Evolutionary conservation across 2,113 vertebrate genomes (phyloP).

Genomic region (Oceanites oceanicus): DNA sequence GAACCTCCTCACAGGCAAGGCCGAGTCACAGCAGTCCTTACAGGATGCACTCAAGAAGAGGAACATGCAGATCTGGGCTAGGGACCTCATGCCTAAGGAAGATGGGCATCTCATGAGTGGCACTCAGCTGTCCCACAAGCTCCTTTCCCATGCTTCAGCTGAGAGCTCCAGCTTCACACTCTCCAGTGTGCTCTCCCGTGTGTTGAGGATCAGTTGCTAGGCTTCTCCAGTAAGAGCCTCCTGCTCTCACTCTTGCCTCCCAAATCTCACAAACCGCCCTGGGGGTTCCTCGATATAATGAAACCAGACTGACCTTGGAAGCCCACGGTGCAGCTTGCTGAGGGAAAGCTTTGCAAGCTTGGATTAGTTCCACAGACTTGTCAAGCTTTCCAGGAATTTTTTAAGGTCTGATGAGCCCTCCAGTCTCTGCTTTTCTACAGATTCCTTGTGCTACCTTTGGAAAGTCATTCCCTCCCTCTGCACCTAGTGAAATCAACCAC

Average conservation of each 20-base stretch:
- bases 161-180: background rate
- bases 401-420: background rate
- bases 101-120: background rate
- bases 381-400: background rate
- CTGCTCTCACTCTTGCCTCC: background rate
- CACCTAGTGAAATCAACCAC: background rate
- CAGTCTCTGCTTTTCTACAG: background rate
- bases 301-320: background rate
- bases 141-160: background rate
- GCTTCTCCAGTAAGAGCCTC: background rate
- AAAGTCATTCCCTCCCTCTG: background rate
- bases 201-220: background rate
- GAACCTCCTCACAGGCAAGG: background rate
- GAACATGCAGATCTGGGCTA: background rate
- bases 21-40: background rate
- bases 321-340: background rate
- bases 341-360: background rate
- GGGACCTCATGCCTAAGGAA: background rate
- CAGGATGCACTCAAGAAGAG: background rate
- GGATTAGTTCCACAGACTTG: background rate
- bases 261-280: background rate
- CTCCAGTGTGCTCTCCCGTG: background rate
- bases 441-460: background rate
- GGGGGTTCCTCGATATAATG: background rate
- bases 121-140: background rate